Conservation (phyloP, 2,797 vertebrate species). For the Lates japonicus region DNA sequence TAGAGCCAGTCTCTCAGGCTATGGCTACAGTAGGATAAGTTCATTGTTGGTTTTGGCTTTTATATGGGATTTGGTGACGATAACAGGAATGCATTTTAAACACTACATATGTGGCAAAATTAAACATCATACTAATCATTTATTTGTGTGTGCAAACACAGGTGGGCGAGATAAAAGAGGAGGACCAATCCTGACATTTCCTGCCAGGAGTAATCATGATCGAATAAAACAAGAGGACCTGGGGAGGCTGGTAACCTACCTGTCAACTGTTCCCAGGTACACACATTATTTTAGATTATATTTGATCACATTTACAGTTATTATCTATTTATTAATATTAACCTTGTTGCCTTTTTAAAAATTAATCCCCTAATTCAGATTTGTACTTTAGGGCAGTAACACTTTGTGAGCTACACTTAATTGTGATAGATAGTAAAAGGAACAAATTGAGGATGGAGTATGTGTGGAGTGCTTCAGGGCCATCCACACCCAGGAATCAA, state of each 20-base stretch:
- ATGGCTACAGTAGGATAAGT: not conserved
- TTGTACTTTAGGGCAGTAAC: not conserved
- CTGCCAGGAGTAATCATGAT: slow-evolving; percentile 98
- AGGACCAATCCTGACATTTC: slow-evolving; percentile 97
- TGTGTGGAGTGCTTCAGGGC: slow-evolving; percentile 17
- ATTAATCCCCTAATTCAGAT: not conserved
- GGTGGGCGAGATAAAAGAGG: slow-evolving; percentile 98
- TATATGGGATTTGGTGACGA: not conserved
- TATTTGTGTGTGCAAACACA: slow-evolving; percentile 68
- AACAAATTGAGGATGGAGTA: slow-evolving; percentile 39
- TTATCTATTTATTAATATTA: not conserved
- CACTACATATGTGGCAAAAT: no score
- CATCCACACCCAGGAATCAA: slow-evolving; percentile 55
- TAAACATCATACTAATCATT: not conserved
- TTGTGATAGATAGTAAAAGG: not conserved
- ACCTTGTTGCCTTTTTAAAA: not conserved
- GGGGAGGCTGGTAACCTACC: slow-evolving; percentile 96
- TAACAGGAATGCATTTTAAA: not conserved
- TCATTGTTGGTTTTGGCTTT: not conserved
- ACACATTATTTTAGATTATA: not conserved
- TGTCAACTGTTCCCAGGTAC: slow-evolving; percentile 98
- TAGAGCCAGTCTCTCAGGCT: not conserved
- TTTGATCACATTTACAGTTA: not conserved
- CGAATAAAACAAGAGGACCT: slow-evolving; percentile 99
- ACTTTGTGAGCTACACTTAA: not conserved